These are phyloP conservation scores for Pseudotriccus pelzelni DNA, from an alignment of 2,797 vertebrate species.

Conservation along the genomic window DNA sequence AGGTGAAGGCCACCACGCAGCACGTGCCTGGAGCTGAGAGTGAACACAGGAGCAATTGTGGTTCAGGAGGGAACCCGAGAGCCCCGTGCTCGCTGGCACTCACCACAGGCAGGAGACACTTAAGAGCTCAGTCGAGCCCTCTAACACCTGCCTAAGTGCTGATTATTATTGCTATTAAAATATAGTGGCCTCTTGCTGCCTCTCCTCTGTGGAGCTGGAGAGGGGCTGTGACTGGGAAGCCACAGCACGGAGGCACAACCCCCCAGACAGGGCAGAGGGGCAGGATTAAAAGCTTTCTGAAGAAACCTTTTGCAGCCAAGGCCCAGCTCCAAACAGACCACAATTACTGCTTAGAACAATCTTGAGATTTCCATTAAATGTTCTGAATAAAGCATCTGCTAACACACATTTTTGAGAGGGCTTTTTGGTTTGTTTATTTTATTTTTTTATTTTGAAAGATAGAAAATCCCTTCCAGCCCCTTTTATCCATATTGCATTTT, in stretches of 20 bases:
- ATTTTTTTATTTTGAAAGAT: neutral
- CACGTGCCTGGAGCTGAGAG: neutral
- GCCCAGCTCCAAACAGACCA: neutral
- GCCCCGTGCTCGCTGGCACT: rapidly evolving
- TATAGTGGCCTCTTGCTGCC: neutral
- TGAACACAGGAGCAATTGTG: rapidly evolving
- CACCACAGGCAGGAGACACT: neutral
- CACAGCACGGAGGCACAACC: rapidly evolving
- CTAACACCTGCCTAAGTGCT: neutral
- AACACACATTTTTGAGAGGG: neutral
- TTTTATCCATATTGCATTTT: neutral
- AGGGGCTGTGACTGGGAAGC: neutral
- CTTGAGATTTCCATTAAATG: neutral
- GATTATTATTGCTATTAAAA: neutral
- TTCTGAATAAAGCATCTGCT: neutral
- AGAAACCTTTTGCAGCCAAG: neutral
- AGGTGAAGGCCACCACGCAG: rapidly evolving
- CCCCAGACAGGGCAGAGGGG: neutral
- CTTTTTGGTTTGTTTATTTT: neutral
- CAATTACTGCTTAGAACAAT: neutral
- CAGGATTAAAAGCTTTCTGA: neutral
- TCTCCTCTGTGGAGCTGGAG: neutral
- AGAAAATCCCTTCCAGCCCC: neutral
- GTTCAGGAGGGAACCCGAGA: neutral
- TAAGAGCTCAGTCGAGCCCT: neutral